Evolutionary conservation across 2,797 vertebrate genomes (phyloP).

Genomic region (Poecile montanus): DNA sequence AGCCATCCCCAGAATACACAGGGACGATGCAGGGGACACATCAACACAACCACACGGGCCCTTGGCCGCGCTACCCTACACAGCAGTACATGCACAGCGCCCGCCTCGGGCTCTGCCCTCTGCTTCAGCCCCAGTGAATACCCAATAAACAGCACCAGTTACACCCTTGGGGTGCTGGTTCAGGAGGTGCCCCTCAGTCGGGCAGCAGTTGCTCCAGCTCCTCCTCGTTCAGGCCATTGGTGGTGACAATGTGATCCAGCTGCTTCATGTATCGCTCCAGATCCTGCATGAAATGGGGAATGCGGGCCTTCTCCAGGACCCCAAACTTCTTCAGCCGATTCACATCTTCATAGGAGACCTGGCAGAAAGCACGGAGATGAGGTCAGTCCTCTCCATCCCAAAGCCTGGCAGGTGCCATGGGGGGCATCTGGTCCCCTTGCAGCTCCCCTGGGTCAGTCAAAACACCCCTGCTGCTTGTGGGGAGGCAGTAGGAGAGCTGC

Average conservation of each 20-base stretch:
- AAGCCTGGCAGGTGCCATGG: neutral
- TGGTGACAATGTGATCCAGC: conserved; percentile 88
- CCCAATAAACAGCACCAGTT: neutral
- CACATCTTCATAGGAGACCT: conserved; percentile 95
- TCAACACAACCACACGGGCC: conserved; percentile 26
- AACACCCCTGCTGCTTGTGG: neutral
- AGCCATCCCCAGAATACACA: neutral
- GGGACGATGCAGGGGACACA: neutral
- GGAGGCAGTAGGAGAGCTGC: neutral
- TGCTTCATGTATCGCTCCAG: conserved; percentile 89
- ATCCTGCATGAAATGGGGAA: conserved; percentile 97
- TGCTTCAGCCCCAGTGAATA: conserved; percentile 2
- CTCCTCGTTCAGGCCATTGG: conserved; percentile 87
- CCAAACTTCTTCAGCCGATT: conserved; percentile 84
- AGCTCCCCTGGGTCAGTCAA: neutral
- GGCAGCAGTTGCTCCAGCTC: conserved; percentile 85
- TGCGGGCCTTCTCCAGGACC: conserved; percentile 81
- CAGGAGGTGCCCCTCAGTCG: conserved; percentile 43
- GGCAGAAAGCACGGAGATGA: neutral
- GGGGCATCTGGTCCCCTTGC: neutral
- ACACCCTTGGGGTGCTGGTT: neutral
- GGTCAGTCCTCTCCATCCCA: neutral
- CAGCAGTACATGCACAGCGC: neutral
- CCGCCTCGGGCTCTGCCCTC: neutral
- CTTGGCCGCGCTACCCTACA: neutral